Evolutionary conservation across 2,888 invertebrate species (phyloP).

Genomic region (Ophonus ardosiacus): DNA sequence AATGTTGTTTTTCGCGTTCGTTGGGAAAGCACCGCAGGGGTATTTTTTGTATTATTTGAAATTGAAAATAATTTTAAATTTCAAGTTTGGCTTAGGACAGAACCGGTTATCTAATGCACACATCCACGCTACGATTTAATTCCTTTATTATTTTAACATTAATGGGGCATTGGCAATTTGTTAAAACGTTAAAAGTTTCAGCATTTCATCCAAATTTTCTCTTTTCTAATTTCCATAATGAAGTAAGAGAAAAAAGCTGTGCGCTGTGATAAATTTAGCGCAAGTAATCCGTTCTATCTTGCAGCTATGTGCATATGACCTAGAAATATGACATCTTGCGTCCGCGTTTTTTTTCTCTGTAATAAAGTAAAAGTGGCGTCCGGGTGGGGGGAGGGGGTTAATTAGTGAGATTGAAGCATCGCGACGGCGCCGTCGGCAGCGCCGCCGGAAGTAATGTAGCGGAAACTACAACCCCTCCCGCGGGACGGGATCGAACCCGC

Average conservation of each 20-base stretch:
- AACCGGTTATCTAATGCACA: no score
- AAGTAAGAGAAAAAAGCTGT: background rate
- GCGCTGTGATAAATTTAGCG: background rate
- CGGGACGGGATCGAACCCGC: constrained; percentile 21
- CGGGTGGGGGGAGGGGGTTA: constrained; percentile 13
- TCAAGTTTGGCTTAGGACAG: no score
- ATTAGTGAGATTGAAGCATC: constrained; percentile 61
- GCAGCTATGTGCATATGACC: constrained; percentile 22
- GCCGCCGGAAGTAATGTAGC: constrained; percentile 64
- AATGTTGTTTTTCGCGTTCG: no score
- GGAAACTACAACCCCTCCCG: constrained; percentile 50
- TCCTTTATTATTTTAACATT: no score
- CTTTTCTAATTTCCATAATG: no score
- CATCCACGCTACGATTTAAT: no score
- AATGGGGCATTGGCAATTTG: no score
- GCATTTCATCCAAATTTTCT: no score
- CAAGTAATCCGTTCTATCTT: background rate
- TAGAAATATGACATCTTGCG: constrained; percentile 4
- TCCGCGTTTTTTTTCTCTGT: constrained; percentile 12
- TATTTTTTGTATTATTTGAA: no score
- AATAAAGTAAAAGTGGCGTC: constrained; percentile 44
- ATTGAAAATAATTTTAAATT: no score
- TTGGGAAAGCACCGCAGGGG: no score
- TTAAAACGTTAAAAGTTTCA: no score
- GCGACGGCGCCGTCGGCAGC: constrained; percentile 62